Evolutionary conservation across 2,888 invertebrate species (phyloP), one percentile per base, ranked within the genome.

Genomic region (Seladonia tumulorum): DNA sequence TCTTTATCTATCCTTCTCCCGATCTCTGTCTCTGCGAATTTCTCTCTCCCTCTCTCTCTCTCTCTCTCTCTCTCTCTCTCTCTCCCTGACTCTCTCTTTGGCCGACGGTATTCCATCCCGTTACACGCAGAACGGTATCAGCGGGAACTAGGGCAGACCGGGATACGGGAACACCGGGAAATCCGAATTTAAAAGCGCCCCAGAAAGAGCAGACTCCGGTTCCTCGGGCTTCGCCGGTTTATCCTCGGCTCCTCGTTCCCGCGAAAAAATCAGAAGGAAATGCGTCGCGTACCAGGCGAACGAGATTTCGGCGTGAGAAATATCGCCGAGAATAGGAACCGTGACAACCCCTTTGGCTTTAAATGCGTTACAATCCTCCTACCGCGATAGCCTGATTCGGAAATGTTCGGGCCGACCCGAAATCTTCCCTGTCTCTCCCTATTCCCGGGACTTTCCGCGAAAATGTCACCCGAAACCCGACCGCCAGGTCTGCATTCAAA

Each of bases 111-210:
- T 82, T 82, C 75, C 82, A 85, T 85, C 82, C 82, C 42, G 85
- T 85, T 85, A 85, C 83, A 85, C 71, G 75, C 78, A 76, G 72
- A 82, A 82, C 45, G 75, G 79, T 76, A 85, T 85, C 85, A 82
- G 72, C 47, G 66, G 42, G 66, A 85, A 85, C 71, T 82, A 85
- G 85, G 85, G 72, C 85, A 82, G 71, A 39, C 82, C 66, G 75
- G 82, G 82, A 85, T 85, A 82, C 82, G 71, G 78, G 76, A 76
- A 83, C 76, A 76, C 63, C 66, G 72, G 76, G 49, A 84, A 82
- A 84, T 82, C 79, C 85, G 79, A 85, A 85, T 85, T 85, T 82
- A 82, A 85, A 85, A 85, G 79, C 79, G 85, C 82, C 82, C 85
- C 72, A 72, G 85, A 85, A 85, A 82, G 85, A 79, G 79, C 57